A percentile compares a stretch with the other conserved stretches of the same genome.
Evolutionary conservation across 2,797 vertebrate genomes (phyloP).

Genomic region (Pangasius djambal): DNA sequence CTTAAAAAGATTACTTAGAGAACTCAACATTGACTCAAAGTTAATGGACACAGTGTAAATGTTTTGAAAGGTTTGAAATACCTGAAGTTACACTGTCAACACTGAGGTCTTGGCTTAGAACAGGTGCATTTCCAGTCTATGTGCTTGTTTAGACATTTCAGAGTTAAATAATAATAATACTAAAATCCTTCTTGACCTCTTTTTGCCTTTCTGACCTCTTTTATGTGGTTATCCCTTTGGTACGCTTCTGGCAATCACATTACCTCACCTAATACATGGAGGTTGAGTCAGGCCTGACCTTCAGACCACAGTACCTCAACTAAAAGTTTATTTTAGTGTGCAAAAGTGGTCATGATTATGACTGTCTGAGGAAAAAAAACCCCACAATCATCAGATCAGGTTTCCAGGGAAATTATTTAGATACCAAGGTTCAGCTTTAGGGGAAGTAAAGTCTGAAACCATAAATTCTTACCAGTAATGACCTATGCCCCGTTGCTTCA

Average conservation of each 20-base stretch:
- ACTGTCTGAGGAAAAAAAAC: neutral
- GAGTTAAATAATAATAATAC: slow-evolving; percentile 38
- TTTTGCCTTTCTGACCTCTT: neutral
- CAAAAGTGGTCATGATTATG: neutral
- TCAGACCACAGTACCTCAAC: neutral
- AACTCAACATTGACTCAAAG: neutral
- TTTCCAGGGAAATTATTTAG: neutral
- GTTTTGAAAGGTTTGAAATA: slow-evolving; percentile 37
- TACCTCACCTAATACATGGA: neutral
- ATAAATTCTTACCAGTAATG: neutral
- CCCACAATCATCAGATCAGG: neutral
- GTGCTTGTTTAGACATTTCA: slow-evolving; percentile 19
- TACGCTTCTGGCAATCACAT: neutral
- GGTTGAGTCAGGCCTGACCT: neutral
- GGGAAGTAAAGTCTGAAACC: neutral
- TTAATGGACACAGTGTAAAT: neutral
- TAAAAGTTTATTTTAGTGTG: neutral
- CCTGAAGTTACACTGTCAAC: slow-evolving; percentile 12
- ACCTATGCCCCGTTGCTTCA: neutral
- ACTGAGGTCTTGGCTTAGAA: slow-evolving; percentile 25
- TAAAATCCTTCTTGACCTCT: neutral
- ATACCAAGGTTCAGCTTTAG: neutral
- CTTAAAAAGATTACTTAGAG: neutral
- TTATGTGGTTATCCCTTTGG: neutral
- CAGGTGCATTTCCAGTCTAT: slow-evolving; percentile 25